Base-by-base conservation (phyloP, 2,888 invertebrate species). In the Uloborus plumipes region DNA sequence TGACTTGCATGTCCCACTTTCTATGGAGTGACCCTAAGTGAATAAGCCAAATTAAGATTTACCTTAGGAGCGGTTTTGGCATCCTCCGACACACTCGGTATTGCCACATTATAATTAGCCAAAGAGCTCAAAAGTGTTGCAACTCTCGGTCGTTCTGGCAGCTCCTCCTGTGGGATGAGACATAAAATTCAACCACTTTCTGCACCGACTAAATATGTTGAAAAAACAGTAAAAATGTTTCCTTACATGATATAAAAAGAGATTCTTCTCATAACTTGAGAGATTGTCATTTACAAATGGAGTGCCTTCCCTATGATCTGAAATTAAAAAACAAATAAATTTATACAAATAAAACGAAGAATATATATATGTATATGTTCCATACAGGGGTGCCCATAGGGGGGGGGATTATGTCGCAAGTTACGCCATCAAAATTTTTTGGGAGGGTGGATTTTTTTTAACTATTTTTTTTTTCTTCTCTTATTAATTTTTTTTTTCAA, bases 31-130 rank as follows among this genome's bases (percentile, higher is more conserved):
- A 7, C 7, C 31, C 39, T 11, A 39, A 39, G 39, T 1, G 39
- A 11, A 39, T 39, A 39, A 39, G 9, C 39, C 3, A 39, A 39
- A n/a, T n/a, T n/a, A n/a, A 39, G 9, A 39, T 39, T 39, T 58
- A 79, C 84, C 53, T 84, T 80, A 18, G 84, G 84, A 49, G 59
- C 47, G 55, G 65, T 26, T 18, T 61, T 70, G 20, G 61, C 64
- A 61, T 71, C 58, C 51, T 84, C 84, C 16, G 70, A 59, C 3
- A 95, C 94, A 69, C 96, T 96, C 89, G 96, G 96, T 87, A 97
- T 97, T 90, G 96, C 97, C 26, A 89, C 90, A 88, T 95, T 94
- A 91, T 98, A 98, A 91, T 96, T 95, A 86, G 96, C 96, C 90
- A 98, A 91, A 84, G 95, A 95, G 89, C 93, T 94, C 91, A 98